phyloP scores from a whole-genome alignment of 2,113 vertebrate genomes.

The Eleginops maclovinus region DNA sequence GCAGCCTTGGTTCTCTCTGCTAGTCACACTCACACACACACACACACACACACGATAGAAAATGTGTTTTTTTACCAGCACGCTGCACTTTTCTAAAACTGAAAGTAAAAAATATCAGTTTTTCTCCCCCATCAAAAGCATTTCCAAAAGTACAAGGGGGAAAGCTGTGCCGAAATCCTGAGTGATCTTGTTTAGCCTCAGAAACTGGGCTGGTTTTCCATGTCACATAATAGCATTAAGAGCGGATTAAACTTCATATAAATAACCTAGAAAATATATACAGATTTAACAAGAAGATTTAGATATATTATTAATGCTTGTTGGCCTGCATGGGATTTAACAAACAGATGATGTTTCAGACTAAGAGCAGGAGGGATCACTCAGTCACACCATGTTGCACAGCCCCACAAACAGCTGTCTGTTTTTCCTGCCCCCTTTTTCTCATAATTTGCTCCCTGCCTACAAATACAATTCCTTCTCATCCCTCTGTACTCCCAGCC shows the following conservation, averaged over 20 bases:
- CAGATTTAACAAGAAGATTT: slow-evolving; percentile 65
- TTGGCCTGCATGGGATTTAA: slow-evolving; percentile 45
- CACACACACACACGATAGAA: slow-evolving; percentile 19
- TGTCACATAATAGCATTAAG: slow-evolving; percentile 63
- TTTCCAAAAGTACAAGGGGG: slow-evolving; percentile 41
- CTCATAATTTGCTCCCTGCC: slow-evolving; percentile 11
- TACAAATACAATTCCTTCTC: slow-evolving; percentile 19
- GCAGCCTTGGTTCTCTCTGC: slow-evolving; percentile 51
- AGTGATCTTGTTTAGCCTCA: slow-evolving; percentile 64
- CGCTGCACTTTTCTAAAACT: slow-evolving; percentile 18
- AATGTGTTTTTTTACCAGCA: slow-evolving; percentile 35
- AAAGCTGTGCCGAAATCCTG: slow-evolving; percentile 54
- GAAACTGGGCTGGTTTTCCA: slow-evolving; percentile 51
- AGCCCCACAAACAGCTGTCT: slow-evolving; percentile 65
- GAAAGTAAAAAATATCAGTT: not conserved
- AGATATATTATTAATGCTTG: slow-evolving; percentile 50
- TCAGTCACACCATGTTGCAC: slow-evolving; percentile 47
- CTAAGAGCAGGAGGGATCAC: slow-evolving; percentile 48
- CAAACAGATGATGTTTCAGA: slow-evolving; percentile 54
- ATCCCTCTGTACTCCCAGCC: slow-evolving; percentile 11
- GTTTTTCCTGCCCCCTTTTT: slow-evolving; percentile 11
- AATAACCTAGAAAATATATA: slow-evolving; percentile 66
- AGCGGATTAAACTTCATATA: slow-evolving; percentile 63
- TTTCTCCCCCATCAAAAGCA: slow-evolving; percentile 46
- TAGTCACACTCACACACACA: slow-evolving; percentile 42